These are phyloP conservation scores for Balanococcus diminutus DNA, from an alignment of 2,888 invertebrate species.

Conservation along the genomic window DNA sequence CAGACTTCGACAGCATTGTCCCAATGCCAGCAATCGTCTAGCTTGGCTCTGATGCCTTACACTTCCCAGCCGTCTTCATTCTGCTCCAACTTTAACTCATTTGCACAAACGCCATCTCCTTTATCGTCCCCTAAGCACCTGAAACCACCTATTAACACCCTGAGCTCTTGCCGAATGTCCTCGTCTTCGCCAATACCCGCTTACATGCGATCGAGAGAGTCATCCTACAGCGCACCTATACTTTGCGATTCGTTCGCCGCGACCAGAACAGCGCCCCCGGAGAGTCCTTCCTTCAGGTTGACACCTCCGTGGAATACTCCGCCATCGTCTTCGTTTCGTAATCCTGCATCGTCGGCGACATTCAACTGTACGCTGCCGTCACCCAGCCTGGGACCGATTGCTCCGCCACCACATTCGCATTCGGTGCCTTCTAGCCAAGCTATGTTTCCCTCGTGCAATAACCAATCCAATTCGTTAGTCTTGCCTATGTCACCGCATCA, in stretches of 20 bases:
- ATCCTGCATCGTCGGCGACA: not conserved
- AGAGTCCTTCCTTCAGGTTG: not conserved
- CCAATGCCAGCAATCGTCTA: not conserved
- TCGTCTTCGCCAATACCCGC: not conserved
- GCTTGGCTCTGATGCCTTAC: not conserved
- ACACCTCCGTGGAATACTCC: not conserved
- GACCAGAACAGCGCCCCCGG: not conserved
- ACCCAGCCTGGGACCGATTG: not conserved
- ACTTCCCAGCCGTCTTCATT: not conserved
- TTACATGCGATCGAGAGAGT: not conserved
- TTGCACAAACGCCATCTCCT: not conserved
- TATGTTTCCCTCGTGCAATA: not conserved
- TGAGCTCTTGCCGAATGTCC: conserved; percentile 23
- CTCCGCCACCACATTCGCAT: not conserved
- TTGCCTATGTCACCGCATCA: not conserved
- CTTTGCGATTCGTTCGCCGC: not conserved
- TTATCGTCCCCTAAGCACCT: not conserved
- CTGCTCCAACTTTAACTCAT: not conserved
- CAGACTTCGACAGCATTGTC: not conserved
- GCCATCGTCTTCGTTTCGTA: not conserved
- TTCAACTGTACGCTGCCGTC: conserved; percentile 27
- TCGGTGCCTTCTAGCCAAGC: not conserved
- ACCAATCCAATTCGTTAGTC: not conserved
- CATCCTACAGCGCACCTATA: conserved; percentile 7
- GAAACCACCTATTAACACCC: not conserved